phyloP scores from a whole-genome alignment of 2,888 invertebrate genomes.

The Perdita meconis region DNA sequence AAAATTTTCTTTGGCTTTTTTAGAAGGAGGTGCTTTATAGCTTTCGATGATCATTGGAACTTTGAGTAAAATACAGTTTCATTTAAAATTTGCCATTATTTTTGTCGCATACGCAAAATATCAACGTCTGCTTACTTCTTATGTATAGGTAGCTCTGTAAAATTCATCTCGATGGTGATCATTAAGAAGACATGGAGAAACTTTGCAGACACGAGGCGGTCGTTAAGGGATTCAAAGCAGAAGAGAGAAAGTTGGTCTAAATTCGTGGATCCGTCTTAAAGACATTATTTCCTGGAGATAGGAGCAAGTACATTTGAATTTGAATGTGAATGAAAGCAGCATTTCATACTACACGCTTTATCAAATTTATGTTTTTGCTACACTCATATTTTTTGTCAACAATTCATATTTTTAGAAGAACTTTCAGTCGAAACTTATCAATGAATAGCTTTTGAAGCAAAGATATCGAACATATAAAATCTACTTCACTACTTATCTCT shows the following conservation, averaged over 20 bases:
- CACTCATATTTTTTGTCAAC: slow-evolving; percentile 40
- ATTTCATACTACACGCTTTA: neutral
- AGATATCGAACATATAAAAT: neutral
- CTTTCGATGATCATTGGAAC: neutral
- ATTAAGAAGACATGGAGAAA: slow-evolving; percentile 48
- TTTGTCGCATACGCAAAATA: no score
- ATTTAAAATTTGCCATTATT: neutral
- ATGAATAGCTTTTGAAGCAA: neutral
- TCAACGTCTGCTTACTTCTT: no score
- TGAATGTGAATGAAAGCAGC: neutral
- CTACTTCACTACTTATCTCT: neutral
- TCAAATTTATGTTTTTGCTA: neutral
- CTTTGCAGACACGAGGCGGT: slow-evolving; percentile 43
- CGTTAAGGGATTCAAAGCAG: neutral
- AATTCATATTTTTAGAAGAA: neutral
- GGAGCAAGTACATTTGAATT: neutral
- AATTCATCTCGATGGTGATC: slow-evolving; percentile 18
- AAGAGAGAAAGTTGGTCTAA: slow-evolving; percentile 12
- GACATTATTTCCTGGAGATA: neutral
- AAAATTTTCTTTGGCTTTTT: neutral
- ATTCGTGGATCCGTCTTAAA: slow-evolving; percentile 17
- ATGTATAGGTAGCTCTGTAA: slow-evolving; percentile 8
- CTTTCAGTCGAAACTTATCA: neutral
- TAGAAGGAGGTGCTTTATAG: neutral
- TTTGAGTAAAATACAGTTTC: no score